Conservation (phyloP, 1,140 invertebrate genomes). For the Drosophila sechellia region DNA sequence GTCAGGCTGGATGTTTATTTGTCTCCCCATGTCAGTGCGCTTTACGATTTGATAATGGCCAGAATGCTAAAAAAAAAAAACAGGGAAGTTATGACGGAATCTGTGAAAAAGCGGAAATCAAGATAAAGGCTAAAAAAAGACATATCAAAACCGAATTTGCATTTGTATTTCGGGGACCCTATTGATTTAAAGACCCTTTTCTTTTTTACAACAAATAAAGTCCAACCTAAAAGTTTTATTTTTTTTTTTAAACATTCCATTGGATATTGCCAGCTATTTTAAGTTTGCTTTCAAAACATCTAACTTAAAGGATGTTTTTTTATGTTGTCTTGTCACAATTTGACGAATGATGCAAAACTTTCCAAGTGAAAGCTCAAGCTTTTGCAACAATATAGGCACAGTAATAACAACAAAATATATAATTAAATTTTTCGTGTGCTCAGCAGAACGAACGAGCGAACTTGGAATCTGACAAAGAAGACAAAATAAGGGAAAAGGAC, state of each 20-base stretch:
- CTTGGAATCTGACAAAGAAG: slow-evolving; percentile 40
- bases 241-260: background rate
- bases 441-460: slow-evolving; percentile 62
- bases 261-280: background rate
- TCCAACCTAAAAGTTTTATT: background rate
- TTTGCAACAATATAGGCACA: slow-evolving; percentile 16
- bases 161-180: too few relatives aligned
- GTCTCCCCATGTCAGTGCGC: slow-evolving; percentile 54
- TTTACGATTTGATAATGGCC: slow-evolving; percentile 44
- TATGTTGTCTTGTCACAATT: slow-evolving; percentile 5
- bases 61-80: slow-evolving; percentile 17
- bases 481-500: background rate
- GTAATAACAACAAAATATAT: slow-evolving; percentile 40
- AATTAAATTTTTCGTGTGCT: slow-evolving; percentile 70
- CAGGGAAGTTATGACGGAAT: background rate
- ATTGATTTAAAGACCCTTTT: too few relatives aligned
- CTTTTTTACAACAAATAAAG: too few relatives aligned
- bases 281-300: background rate
- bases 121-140: background rate
- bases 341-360: slow-evolving; percentile 18
- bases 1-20: slow-evolving; percentile 60
- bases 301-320: background rate
- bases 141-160: too few relatives aligned
- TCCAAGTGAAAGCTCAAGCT: slow-evolving; percentile 30
- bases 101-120: background rate